Base-by-base conservation (phyloP, 2,113 vertebrate genomes). In the Bos indicus region DNA sequence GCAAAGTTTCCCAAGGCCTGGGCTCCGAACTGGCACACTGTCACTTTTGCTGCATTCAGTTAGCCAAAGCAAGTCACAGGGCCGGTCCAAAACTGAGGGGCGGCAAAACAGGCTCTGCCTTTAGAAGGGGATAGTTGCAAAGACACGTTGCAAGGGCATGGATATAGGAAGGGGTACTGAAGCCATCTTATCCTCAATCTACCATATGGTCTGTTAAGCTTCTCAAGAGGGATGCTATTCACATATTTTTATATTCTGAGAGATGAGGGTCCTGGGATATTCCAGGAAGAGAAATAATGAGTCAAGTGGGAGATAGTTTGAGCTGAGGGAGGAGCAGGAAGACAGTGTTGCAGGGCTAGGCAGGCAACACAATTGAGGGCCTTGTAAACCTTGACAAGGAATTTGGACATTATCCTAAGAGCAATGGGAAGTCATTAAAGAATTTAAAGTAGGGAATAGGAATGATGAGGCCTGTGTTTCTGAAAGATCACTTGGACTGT, bases 391-490 rank as follows among this genome's bases (percentile, higher is more conserved):
- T 81, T 71, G 71, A 91, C 95, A 95, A 97, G 94, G 48, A 93
- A 91, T 89, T 77, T 48, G 52, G 82, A 94, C 25, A 5, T 85
- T 25, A 85, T 97, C 30, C 71, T 95, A 51, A 82, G 92, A 95
- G 90, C 71, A 43, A 52, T 23, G 91, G 88, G 52, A 89, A 91
- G 78, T 89, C 82, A 91, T 96, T 96, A 89, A 94, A 60, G 86
- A 93, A 23, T 90, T 93, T 91, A 64, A 95, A 96, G 93, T 40
- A 30, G 64, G 81, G 28, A 28, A 59, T 6, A 94, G 93, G 91
- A 94, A 93, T 60, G 95, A 97, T 93, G 95, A 96, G 85, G n/a
- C 82, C 85, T 89, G 56, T 97, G 97, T 96, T 97, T 97, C 86
- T 87, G 60, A 95, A 92, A 86, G 78, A 93, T 91, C 7, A 0